Base-by-base conservation (phyloP, 92 coral and sea anemone species). In the Chrysogorgia sp. region DNA sequence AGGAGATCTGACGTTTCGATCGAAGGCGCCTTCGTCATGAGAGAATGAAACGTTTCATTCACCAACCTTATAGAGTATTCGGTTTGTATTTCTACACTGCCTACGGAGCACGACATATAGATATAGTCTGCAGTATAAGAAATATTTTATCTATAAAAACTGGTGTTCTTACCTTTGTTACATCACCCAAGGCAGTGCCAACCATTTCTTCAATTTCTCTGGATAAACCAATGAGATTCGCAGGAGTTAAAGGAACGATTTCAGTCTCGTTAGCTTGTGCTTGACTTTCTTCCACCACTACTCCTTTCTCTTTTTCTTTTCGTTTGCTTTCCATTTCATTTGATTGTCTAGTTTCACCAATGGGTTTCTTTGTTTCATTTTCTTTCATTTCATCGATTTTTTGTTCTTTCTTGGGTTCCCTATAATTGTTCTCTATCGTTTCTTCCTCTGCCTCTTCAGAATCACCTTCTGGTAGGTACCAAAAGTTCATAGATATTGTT, bases 191-290 rank as follows among this genome's bases (percentile, higher is more conserved):
- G 1, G 88, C 83, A 0, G 77, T 80, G 58, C 67, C 81, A 47
- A 84, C 63, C 40, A 75, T 67, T 22, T 69, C 83, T 32, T 84
- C 88, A 29, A 84, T 84, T 12, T 84, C 83, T 40, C 88, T 40
- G 52, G 83, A 58, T 64, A 84, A 63, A 45, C 79, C 88, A 59
- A 84, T 57, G 84, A 58, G 82, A 20, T 84, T 80, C 49, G 79
- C 88, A 1, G 88, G 78, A 60, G 76, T 66, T 22, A 15, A 72
- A 5, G 79, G 65, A 26, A 20, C 65, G 55, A 23, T 31, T 52
- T 22, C 35, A 20, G 63, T 56, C 55, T 72, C 53, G 21, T 72
- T 72, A 3, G 40, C 1, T 35, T 52, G 15, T 15, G 25, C 10
- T 17, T 3, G 21, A 52, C 20, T 34, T 29, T 55, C 79, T 56